Conservation (phyloP, 2,797 vertebrate species). For the Lutjanus argentimaculatus region DNA sequence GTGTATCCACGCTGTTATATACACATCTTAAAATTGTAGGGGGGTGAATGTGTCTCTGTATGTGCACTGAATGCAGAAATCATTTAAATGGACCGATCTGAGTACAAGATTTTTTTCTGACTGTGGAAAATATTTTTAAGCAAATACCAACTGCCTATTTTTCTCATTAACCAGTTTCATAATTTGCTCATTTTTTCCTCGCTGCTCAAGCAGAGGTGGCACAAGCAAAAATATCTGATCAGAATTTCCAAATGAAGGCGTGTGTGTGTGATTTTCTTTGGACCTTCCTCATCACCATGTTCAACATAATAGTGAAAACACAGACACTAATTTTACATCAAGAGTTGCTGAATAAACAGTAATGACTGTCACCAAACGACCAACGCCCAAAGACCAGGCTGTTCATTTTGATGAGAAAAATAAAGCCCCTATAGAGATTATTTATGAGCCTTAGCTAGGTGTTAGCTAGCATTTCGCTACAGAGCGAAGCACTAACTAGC, state of each 20-base stretch:
- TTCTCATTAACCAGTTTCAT: conserved; percentile 38
- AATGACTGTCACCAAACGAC: background rate
- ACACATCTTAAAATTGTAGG: conserved; percentile 6
- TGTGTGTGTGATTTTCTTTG: background rate
- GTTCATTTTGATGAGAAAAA: background rate
- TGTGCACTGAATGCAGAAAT: background rate
- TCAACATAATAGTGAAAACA: background rate
- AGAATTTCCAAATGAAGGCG: conserved; percentile 37
- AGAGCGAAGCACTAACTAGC: no score
- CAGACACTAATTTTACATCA: background rate
- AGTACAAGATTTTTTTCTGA: conserved; percentile 3
- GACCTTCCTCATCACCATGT: background rate
- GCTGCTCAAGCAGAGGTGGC: conserved; percentile 11
- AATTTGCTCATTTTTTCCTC: conserved; percentile 40
- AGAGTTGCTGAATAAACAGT: background rate
- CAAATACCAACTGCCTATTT: conserved; percentile 35
- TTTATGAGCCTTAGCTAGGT: no score
- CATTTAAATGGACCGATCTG: conserved; percentile 4
- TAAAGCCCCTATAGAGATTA: background rate
- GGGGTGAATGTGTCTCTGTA: background rate
- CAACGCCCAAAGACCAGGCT: background rate
- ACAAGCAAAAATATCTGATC: conserved; percentile 40
- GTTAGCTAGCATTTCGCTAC: no score
- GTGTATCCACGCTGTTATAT: background rate
- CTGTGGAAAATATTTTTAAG: conserved; percentile 30